Conservation (phyloP, 1,140 invertebrate species). For the Spodoptera litura region DNA sequence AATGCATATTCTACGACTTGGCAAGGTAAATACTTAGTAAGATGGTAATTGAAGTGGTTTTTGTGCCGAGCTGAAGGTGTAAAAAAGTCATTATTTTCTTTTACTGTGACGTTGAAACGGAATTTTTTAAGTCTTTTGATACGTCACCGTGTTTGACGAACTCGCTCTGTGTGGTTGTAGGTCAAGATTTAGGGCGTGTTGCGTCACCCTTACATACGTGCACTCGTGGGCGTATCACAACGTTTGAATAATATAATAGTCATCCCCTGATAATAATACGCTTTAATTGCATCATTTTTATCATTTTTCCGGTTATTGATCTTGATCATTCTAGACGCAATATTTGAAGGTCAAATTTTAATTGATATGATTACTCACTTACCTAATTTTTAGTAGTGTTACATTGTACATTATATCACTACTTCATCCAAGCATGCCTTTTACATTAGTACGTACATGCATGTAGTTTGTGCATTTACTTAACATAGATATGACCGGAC, state of each 20-base stretch:
- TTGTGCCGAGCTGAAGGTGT: neutral
- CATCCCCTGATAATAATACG: neutral
- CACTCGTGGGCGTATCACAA: neutral
- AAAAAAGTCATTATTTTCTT: neutral
- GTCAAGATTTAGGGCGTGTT: conserved; percentile 32
- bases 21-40: neutral
- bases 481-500: conserved; percentile 11
- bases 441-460: neutral
- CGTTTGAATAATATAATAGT: neutral
- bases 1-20: neutral
- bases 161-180: neutral
- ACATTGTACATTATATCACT: neutral
- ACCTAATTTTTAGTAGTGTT: neutral
- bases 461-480: conserved; percentile 1
- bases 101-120: neutral
- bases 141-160: neutral
- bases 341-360: too few relatives aligned
- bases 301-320: neutral
- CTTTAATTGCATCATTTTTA: conserved; percentile 4
- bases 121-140: neutral
- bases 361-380: too few relatives aligned
- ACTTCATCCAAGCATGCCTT: conserved; percentile 12
- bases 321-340: too few relatives aligned
- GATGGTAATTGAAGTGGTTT: neutral
- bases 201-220: conserved; percentile 12